These are phyloP conservation scores for Neelides sp. DNA, from an alignment of 1,140 invertebrate genomes.

Conservation along the genomic window DNA sequence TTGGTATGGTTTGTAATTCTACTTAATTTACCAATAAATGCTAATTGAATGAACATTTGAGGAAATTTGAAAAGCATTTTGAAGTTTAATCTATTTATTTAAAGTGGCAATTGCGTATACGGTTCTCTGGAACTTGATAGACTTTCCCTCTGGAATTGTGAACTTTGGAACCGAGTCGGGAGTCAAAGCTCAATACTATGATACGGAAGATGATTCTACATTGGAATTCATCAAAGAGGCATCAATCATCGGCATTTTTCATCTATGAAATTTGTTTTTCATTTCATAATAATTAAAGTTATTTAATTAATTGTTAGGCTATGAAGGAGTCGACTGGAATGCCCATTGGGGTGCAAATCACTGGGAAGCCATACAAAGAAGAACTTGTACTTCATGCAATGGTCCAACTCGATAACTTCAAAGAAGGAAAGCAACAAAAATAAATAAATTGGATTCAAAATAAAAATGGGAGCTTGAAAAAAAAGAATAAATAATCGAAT, in stretches of 20 bases:
- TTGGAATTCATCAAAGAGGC: slow-evolving; percentile 11
- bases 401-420: slow-evolving; percentile 33
- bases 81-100: background rate
- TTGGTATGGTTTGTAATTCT: too few species aligned
- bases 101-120: slow-evolving; percentile 30
- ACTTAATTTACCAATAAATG: too few species aligned
- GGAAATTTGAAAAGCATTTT: too few species aligned
- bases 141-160: slow-evolving; percentile 35
- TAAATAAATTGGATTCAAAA: too few species aligned
- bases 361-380: slow-evolving; percentile 36
- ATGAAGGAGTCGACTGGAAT: slow-evolving; percentile 30
- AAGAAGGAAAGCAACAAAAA: too few species aligned
- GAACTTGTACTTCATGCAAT: slow-evolving; percentile 34
- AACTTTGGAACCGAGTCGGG: slow-evolving; percentile 33
- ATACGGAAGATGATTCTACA: slow-evolving; percentile 10
- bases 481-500: too few species aligned
- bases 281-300: background rate
- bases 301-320: background rate
- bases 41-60: too few species aligned
- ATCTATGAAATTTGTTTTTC: background rate
- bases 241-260: background rate
- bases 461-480: too few species aligned
- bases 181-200: slow-evolving; percentile 25
- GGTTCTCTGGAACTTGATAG: slow-evolving; percentile 33
- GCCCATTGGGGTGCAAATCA: slow-evolving; percentile 37